Base-by-base conservation (phyloP, 1,140 invertebrate genomes). In the Drosophila equinoxialis region DNA sequence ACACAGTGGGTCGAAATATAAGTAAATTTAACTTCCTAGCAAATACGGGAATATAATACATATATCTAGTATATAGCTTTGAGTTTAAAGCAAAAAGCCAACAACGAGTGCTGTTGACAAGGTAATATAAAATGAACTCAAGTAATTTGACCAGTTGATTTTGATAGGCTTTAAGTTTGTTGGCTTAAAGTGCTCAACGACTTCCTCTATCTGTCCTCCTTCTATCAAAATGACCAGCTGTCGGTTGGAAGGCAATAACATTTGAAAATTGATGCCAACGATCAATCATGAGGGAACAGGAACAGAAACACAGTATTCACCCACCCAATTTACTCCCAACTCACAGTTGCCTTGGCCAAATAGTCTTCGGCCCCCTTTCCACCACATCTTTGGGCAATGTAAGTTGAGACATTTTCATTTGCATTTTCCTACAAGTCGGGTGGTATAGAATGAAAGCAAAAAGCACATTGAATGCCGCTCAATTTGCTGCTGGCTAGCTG, bases 331-430 rank as follows among this genome's bases (percentile, higher is more conserved):
- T 77, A 60, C 60, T 51, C 61, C 37, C 37, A 35, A 51, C 48
- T 54, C 58, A 35, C 45, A 51, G 42, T 74, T 39, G 72, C 48
- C 23, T 70, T 76, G 30, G 30, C 30, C 30, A 30, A 30, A 30
- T 30, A 30, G 30, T 30, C 30, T 30, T 30, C 70, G 70, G 73
- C 65, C 35, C 35, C 11, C 17, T 17, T 20, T 2, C 14, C 45
- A 23, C 45, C 17, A 11, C 7, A 14, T 11, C 45, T 77, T 77
- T 77, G 71, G 68, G 41, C 45, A 35, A 41, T 69, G 84, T 89
- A 89, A 89, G 84, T 71, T 89, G 84, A 89, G 84, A 89, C 77
- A 69, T 84, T 90, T 87, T 84, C 84, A 89, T 89, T 89, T 89
- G 84, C 84, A 89, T 89, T 89, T 89, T 63, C 69, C 51, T 61